Conservation (phyloP, 2,797 vertebrate species). For the Capromys pilorides region DNA sequence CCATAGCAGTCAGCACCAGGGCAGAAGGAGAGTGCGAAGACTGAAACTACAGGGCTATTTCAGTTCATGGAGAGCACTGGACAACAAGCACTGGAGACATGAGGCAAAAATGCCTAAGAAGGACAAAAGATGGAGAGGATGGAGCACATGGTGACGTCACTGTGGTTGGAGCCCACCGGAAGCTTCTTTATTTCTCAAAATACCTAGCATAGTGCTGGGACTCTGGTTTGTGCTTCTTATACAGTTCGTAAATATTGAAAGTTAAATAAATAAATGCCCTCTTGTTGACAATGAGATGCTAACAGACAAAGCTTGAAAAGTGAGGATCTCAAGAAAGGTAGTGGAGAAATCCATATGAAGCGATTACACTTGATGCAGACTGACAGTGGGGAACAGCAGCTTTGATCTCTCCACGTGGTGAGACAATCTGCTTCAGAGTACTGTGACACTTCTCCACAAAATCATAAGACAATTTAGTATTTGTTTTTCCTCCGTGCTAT, state of each 20-base stretch:
- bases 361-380: not conserved
- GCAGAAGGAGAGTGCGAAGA: not conserved
- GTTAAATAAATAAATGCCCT: not conserved
- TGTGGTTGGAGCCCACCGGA: not conserved
- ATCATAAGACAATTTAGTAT: not conserved
- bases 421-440: not conserved
- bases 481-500: not conserved
- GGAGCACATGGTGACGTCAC: not conserved
- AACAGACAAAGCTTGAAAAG: not conserved
- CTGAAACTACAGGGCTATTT: too few species aligned
- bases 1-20: not conserved
- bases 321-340: not conserved
- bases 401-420: not conserved
- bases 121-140: not conserved
- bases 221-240: not conserved
- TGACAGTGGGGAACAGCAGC: not conserved
- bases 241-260: not conserved
- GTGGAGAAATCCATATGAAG: not conserved
- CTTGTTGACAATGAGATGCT: not conserved
- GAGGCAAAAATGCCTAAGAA: not conserved
- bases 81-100: not conserved
- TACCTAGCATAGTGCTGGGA: not conserved
- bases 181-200: not conserved
- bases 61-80: not conserved
- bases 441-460: not conserved